These are phyloP conservation scores for Aurelia sp. DNA, from an alignment of 30 jellyfish, hydroid and myxozoan genomes.

Conservation along the genomic window DNA sequence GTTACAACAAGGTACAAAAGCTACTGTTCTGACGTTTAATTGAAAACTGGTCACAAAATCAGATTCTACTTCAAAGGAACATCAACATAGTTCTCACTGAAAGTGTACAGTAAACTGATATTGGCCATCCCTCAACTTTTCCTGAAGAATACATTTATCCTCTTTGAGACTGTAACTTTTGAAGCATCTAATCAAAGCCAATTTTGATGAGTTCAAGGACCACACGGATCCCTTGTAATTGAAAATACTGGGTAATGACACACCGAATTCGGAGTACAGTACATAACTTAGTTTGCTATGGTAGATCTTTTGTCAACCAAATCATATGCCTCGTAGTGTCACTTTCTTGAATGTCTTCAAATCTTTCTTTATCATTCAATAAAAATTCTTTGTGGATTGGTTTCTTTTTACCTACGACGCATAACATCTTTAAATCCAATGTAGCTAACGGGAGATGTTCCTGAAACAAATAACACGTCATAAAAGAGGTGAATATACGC, in stretches of 20 bases:
- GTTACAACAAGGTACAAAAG: too few species aligned
- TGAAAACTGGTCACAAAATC: too few species aligned
- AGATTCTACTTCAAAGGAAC: too few species aligned
- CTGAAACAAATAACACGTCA: conserved; percentile 5
- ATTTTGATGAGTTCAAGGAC: too few species aligned
- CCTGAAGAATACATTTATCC: too few species aligned
- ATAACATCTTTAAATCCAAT: conserved; percentile 47
- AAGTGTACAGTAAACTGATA: too few species aligned
- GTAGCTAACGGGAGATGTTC: conserved; percentile 41
- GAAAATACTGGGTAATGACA: not conserved
- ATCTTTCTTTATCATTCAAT: conserved; percentile 3
- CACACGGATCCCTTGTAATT: not conserved
- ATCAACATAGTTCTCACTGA: too few species aligned
- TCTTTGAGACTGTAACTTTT: too few species aligned
- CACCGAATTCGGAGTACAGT: not conserved
- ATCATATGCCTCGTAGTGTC: conserved; percentile 19
- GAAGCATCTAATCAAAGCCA: too few species aligned
- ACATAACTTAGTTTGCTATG: not conserved
- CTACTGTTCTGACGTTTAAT: too few species aligned
- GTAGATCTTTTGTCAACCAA: conserved; percentile 45
- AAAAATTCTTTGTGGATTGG: conserved; percentile 9
- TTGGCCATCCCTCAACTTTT: too few species aligned
- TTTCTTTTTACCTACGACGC: conserved; percentile 56
- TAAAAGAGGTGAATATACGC: not conserved
- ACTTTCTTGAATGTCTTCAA: not conserved